These are phyloP conservation scores for Pecten maximus DNA, from an alignment of 2,888 invertebrate species.

Conservation along the genomic window DNA sequence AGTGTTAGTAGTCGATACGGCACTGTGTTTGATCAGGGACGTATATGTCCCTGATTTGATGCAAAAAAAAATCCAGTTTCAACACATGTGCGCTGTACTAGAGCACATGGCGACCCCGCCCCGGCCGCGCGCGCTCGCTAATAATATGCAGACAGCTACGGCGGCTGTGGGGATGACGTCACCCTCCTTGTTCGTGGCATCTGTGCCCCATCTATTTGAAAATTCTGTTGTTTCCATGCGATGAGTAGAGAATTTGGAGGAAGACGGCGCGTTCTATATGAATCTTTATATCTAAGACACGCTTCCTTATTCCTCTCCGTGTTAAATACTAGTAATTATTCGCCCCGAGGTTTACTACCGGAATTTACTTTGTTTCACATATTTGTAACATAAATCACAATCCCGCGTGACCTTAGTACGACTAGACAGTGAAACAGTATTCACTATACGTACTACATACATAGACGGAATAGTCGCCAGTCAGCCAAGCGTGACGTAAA, in stretches of 20 bases:
- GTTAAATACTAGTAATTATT: background rate
- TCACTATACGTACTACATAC: background rate
- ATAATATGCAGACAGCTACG: constrained; percentile 3
- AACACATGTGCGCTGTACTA: no score
- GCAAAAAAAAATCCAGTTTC: no score
- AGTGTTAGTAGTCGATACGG: no score
- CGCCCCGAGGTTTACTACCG: background rate
- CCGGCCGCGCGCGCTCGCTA: background rate
- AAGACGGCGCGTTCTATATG: no score
- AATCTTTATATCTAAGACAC: no score
- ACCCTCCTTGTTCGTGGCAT: background rate
- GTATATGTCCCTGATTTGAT: no score
- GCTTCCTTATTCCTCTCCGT: no score
- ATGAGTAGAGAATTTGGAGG: no score
- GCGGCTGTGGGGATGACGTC: constrained; percentile 16
- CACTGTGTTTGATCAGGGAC: no score
- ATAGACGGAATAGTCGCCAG: background rate
- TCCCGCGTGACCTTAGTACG: background rate
- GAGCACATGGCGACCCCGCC: background rate
- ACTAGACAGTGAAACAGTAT: background rate
- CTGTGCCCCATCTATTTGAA: background rate
- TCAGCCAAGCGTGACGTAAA: background rate
- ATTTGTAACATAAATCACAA: background rate
- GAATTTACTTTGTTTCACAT: background rate
- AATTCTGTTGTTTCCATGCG: no score